Conservation (phyloP, 2,888 invertebrate species). For the Limnephilus lunatus region DNA sequence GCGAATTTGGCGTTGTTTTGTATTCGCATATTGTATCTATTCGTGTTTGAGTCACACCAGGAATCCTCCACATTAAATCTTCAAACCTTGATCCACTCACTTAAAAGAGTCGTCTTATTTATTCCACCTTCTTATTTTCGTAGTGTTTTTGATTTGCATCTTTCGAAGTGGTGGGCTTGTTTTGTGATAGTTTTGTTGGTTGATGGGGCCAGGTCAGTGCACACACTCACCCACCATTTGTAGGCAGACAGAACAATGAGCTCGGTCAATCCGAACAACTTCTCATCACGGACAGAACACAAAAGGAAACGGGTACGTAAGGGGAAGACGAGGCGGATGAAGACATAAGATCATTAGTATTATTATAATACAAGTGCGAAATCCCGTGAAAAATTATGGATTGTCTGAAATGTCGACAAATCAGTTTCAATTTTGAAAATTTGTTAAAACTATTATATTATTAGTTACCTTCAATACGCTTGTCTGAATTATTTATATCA, state of each 20-base stretch:
- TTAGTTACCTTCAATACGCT: too few relatives aligned
- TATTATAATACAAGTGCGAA: not conserved
- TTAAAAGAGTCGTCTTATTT: not conserved
- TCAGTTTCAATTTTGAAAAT: too few relatives aligned
- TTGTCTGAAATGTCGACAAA: too few relatives aligned
- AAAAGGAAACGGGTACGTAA: conserved; percentile 46
- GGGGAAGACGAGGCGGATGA: conserved; percentile 3
- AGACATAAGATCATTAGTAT: not conserved
- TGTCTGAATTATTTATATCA: too few relatives aligned
- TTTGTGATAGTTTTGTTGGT: not conserved
- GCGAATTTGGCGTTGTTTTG: not conserved
- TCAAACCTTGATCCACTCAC: not conserved
- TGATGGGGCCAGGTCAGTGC: conserved; percentile 34
- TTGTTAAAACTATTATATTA: too few relatives aligned
- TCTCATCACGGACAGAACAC: conserved; percentile 51
- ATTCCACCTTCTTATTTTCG: not conserved
- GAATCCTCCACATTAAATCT: not conserved
- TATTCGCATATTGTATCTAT: not conserved
- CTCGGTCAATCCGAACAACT: conserved; percentile 55
- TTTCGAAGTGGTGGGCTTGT: not conserved
- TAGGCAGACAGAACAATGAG: conserved; percentile 49
- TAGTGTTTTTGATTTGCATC: not conserved
- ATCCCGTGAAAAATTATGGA: too few relatives aligned
- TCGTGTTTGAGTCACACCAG: not conserved
- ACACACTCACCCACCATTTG: conserved; percentile 46